A percentile compares a stretch with the other conserved stretches of the same genome.
Evolutionary conservation across 2,113 vertebrate genomes (phyloP).

Genomic region (Marcusenius ussheri): DNA sequence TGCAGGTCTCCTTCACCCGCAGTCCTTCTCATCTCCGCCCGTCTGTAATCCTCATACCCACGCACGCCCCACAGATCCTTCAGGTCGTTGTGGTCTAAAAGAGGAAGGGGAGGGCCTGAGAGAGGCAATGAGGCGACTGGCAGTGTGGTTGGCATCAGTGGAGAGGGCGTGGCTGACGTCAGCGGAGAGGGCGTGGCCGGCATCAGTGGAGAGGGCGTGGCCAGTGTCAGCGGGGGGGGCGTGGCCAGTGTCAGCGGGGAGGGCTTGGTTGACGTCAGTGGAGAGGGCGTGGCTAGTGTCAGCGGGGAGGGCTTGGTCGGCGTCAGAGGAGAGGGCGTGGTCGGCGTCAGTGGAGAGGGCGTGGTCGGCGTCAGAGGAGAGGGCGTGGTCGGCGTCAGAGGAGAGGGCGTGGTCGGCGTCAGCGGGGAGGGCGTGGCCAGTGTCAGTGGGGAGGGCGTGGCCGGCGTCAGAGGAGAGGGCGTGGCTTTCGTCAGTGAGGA

Average conservation of each 20-base stretch:
- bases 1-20: constrained; percentile 54
- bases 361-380: no score
- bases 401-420: no score
- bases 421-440: no score
- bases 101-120: constrained; percentile 60
- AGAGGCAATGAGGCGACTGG: constrained; percentile 54
- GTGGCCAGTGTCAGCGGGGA: no score
- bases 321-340: no score
- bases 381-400: no score
- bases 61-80: constrained; percentile 74
- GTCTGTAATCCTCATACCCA: constrained; percentile 81
- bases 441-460: constrained; percentile 1
- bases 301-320: no score
- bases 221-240: no score
- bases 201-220: no score
- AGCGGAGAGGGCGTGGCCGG: no score
- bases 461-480: constrained; percentile 55
- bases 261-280: constrained; percentile 48
- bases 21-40: constrained; percentile 62
- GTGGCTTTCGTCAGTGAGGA: constrained; percentile 22
- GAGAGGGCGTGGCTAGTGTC: constrained; percentile 54
- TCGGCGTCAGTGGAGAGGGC: no score
- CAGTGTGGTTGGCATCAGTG: constrained; percentile 8
- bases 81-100: constrained; percentile 70
- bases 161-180: no score